Conservation (phyloP, 2,888 invertebrate species). For the Resseliella maxima region DNA sequence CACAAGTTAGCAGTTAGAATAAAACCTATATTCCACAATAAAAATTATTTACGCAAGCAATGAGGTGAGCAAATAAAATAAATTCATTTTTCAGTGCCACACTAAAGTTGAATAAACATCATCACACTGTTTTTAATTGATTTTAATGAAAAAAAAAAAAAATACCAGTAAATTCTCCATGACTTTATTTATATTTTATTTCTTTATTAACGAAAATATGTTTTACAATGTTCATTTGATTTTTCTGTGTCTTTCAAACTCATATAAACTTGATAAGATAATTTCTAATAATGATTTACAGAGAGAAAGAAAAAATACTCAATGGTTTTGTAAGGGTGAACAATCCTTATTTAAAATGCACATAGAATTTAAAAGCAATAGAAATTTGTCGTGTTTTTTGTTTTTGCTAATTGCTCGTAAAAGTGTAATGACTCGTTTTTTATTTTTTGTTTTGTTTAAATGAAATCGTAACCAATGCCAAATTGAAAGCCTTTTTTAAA, state of each 20-base stretch:
- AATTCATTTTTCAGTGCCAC: not conserved
- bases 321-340: not conserved
- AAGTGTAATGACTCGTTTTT: not conserved
- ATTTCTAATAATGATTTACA: not conserved
- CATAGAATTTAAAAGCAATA: constrained; percentile 2
- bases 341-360: not conserved
- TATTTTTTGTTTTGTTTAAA: constrained; percentile 68
- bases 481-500: constrained; percentile 81
- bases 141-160: too few species aligned
- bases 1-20: not conserved
- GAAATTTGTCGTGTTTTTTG: not conserved
- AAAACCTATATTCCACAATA: not conserved
- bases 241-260: not conserved
- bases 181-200: not conserved
- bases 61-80: not conserved
- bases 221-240: not conserved
- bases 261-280: not conserved
- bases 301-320: constrained; percentile 28
- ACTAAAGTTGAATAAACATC: not conserved
- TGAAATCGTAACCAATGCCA: constrained; percentile 84
- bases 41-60: not conserved
- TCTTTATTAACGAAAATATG: constrained; percentile 44
- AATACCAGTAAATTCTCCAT: not conserved
- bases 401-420: not conserved
- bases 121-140: not conserved